These are phyloP conservation scores for Sardinella longiceps DNA, from an alignment of 2,797 vertebrate species.

Conservation along the genomic window DNA sequence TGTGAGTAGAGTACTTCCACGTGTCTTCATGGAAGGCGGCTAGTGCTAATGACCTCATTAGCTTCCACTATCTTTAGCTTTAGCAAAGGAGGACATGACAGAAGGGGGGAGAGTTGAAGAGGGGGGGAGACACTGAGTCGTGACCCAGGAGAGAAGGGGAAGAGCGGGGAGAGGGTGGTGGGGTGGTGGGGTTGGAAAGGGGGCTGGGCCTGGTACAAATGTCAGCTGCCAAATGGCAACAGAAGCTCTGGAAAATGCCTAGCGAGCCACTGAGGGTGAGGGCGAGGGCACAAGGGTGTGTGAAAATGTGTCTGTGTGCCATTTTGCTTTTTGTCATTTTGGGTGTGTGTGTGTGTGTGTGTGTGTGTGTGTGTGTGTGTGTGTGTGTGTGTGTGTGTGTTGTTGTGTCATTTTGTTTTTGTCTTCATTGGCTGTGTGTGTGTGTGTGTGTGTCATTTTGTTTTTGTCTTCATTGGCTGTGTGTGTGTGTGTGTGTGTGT, in stretches of 20 bases:
- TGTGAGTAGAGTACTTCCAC: not conserved
- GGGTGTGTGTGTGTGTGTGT: constrained; percentile 3
- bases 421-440: too few species aligned
- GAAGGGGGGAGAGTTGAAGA: not conserved
- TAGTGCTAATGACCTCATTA: not conserved
- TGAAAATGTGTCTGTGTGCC: not conserved
- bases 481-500: not conserved
- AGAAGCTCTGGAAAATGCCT: not conserved
- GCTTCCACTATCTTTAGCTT: not conserved
- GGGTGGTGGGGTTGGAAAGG: not conserved
- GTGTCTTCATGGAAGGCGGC: not conserved
- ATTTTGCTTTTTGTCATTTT: not conserved
- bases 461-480: not conserved
- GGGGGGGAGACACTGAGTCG: not conserved
- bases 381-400: constrained; percentile 7
- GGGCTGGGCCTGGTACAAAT: not conserved
- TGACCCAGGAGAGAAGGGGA: not conserved
- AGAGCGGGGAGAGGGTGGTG: too few species aligned
- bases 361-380: not conserved
- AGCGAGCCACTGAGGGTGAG: not conserved
- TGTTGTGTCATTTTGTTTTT: too few species aligned
- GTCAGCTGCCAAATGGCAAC: not conserved
- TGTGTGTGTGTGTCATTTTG: not conserved
- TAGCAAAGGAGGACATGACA: constrained; percentile 19
- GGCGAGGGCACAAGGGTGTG: not conserved